Conservation (phyloP, 1,140 invertebrate genomes). For the Eupeodes corollae region DNA sequence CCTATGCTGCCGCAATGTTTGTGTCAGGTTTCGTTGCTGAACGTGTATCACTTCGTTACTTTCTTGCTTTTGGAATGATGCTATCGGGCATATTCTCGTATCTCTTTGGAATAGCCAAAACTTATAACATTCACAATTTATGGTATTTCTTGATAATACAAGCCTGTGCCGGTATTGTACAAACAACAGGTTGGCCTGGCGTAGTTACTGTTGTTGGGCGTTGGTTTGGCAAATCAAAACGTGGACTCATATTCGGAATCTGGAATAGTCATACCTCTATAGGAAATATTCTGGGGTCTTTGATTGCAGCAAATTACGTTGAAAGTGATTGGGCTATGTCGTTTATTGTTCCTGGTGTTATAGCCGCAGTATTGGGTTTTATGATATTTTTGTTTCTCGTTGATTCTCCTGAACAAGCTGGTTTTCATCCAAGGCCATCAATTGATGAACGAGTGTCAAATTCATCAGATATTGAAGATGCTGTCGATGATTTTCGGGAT, state of each 20-base stretch:
- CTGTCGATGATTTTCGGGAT: slow-evolving; percentile 16
- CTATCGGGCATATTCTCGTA: slow-evolving; percentile 78
- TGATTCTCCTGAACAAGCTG: slow-evolving; percentile 64
- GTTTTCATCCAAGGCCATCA: slow-evolving; percentile 35
- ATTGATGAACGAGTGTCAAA: slow-evolving; percentile 16
- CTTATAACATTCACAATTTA: slow-evolving; percentile 71
- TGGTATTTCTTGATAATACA: slow-evolving; percentile 76
- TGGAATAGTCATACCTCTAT: slow-evolving; percentile 96
- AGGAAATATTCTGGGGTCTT: slow-evolving; percentile 82
- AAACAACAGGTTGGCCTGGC: slow-evolving; percentile 79
- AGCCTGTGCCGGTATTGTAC: slow-evolving; percentile 70
- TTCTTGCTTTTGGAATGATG: slow-evolving; percentile 82
- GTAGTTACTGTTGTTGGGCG: slow-evolving; percentile 88
- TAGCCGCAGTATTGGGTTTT: slow-evolving; percentile 67
- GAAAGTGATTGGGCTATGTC: slow-evolving; percentile 80
- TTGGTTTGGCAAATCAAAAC: slow-evolving; percentile 88
- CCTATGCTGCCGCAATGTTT: slow-evolving; percentile 92
- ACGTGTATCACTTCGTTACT: slow-evolving; percentile 80
- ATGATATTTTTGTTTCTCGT: slow-evolving; percentile 79
- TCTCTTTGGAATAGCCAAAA: slow-evolving; percentile 78
- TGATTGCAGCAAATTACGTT: slow-evolving; percentile 78
- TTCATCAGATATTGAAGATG: slow-evolving; percentile 25
- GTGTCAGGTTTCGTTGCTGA: slow-evolving; percentile 82
- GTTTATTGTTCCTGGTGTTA: slow-evolving; percentile 82
- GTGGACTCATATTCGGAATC: slow-evolving; percentile 87